Evolutionary conservation across 2,797 vertebrate species (phyloP).

Genomic region (Atherinosoma microstoma): DNA sequence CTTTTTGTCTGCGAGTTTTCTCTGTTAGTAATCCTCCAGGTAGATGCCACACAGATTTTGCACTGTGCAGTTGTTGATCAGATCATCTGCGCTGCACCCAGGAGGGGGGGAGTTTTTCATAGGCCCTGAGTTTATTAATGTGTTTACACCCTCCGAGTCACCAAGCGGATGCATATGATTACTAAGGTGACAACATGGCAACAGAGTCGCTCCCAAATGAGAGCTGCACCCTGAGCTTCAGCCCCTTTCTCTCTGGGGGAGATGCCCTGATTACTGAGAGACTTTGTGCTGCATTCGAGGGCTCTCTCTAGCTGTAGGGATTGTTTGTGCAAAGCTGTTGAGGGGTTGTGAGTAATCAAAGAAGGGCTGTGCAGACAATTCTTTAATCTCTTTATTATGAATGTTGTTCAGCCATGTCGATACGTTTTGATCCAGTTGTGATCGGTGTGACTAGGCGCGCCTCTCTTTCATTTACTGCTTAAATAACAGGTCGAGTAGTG

Average conservation of each 20-base stretch:
- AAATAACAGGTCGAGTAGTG: not conserved
- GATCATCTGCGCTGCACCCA: slow-evolving; percentile 31
- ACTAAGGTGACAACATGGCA: slow-evolving; percentile 75
- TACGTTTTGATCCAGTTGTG: slow-evolving; percentile 53
- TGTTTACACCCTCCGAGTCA: slow-evolving; percentile 59
- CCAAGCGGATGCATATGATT: slow-evolving; percentile 58
- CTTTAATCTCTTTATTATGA: slow-evolving; percentile 65
- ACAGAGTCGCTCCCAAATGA: slow-evolving; percentile 66
- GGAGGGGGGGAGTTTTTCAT: slow-evolving; percentile 26
- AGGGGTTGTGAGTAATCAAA: slow-evolving; percentile 77
- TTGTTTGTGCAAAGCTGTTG: slow-evolving; percentile 78
- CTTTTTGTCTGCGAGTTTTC: slow-evolving; percentile 60
- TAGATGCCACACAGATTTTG: slow-evolving; percentile 44
- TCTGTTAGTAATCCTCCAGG: slow-evolving; percentile 54
- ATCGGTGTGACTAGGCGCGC: slow-evolving; percentile 26
- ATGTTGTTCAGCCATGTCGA: slow-evolving; percentile 47
- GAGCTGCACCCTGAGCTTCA: slow-evolving; percentile 51
- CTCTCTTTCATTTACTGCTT: slow-evolving; percentile 36
- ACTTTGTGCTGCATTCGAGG: slow-evolving; percentile 72
- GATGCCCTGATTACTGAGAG: slow-evolving; percentile 85
- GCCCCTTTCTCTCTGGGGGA: slow-evolving; percentile 73
- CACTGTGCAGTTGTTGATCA: slow-evolving; percentile 50
- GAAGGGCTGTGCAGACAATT: slow-evolving; percentile 61
- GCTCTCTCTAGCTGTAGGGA: slow-evolving; percentile 77
- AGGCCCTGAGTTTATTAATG: slow-evolving; percentile 35